Conservation (phyloP, 2,113 vertebrate genomes). For the Seriola rivoliana region DNA sequence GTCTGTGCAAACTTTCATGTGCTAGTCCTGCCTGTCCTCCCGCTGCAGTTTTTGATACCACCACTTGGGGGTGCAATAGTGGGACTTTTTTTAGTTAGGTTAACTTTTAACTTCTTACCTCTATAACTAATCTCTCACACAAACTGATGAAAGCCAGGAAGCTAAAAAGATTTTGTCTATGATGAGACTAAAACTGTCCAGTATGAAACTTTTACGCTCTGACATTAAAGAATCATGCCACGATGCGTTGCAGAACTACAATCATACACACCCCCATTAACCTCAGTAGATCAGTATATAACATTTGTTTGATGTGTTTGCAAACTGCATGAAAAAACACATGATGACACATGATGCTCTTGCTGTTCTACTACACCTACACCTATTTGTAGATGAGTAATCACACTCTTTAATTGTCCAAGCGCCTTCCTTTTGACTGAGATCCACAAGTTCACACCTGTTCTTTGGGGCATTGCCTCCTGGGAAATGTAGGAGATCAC, state of each 20-base stretch:
- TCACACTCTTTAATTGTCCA: conserved; percentile 11
- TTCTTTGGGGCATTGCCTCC: not conserved
- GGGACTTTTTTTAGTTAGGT: too few relatives aligned
- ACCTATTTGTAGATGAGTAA: conserved; percentile 34
- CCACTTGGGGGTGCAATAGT: too few relatives aligned
- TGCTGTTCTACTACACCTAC: conserved; percentile 12
- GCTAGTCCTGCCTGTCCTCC: too few relatives aligned
- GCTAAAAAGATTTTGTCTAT: too few relatives aligned
- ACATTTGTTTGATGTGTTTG: conserved; percentile 18
- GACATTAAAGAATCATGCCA: not conserved
- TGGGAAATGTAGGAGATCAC: conserved; percentile 20
- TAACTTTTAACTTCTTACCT: too few relatives aligned
- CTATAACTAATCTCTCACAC: too few relatives aligned
- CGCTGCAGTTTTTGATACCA: too few relatives aligned
- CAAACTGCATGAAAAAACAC: not conserved
- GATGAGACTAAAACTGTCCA: too few relatives aligned
- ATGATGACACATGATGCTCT: not conserved
- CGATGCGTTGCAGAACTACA: not conserved
- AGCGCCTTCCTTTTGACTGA: not conserved
- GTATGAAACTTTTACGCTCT: too few relatives aligned
- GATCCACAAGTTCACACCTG: conserved; percentile 36
- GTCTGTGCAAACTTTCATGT: too few relatives aligned
- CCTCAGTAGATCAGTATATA: conserved; percentile 30
- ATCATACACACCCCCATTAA: not conserved
- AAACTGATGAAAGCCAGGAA: too few relatives aligned